Evolutionary conservation across 2,797 vertebrate species (phyloP).

Genomic region (Sarcophilus harrisii): DNA sequence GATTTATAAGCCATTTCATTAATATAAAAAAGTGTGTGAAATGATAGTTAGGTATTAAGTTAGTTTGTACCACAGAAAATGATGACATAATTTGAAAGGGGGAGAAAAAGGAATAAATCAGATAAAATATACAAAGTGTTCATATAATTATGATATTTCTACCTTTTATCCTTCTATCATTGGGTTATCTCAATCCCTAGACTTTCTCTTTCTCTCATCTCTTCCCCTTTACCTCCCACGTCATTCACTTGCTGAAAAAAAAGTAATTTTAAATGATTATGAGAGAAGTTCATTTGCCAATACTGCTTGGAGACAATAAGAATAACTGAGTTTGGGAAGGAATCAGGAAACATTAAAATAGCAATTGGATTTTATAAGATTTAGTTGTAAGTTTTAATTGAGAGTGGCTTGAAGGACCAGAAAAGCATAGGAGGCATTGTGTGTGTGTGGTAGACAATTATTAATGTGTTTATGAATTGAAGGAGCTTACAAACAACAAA

Average conservation of each 20-base stretch:
- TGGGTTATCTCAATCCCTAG: conserved; percentile 22
- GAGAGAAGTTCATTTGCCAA: background rate
- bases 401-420: background rate
- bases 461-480: background rate
- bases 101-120: conserved; percentile 32
- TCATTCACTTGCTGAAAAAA: conserved; percentile 33
- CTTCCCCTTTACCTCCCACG: background rate
- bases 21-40: conserved; percentile 53
- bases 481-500: background rate
- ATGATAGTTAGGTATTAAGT: conserved; percentile 48
- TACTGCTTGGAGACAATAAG: conserved; percentile 17
- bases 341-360: conserved; percentile 27
- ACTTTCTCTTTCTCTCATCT: background rate
- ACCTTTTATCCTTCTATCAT: conserved; percentile 43
- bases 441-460: background rate
- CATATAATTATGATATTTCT: conserved; percentile 28
- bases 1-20: conserved; percentile 47
- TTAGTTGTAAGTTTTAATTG: background rate
- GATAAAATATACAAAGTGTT: conserved; percentile 44
- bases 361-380: conserved; percentile 29
- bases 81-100: background rate
- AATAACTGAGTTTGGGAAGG: background rate
- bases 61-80: conserved; percentile 22
- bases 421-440: background rate
- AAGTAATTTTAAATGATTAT: background rate